Evolutionary conservation across 2,888 invertebrate species (phyloP), one percentile per base, ranked within the genome.

Genomic region (Nowickia ferox): DNA sequence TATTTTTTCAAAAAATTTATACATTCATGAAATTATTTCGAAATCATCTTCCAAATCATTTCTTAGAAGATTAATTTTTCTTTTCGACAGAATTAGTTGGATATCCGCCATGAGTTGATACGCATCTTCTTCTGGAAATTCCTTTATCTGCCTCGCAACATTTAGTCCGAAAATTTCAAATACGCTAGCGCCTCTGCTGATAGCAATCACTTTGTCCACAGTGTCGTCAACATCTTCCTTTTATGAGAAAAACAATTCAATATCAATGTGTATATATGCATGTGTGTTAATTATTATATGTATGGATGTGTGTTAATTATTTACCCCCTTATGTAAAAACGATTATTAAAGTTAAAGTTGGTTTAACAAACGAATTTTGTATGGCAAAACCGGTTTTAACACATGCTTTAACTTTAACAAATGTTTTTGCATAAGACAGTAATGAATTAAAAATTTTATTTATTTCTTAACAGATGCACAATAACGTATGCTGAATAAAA

Each of bases 61-160:
- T 53, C 8, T 68, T 53, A 71, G 22, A 9, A 42, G 3, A 5
- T 30, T 38, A 4, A 38, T 40, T 74, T 74, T 74, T 19, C 30
- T 79, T n/a, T 72, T 79, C 17, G 71, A 63, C 2, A 79, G 30
- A 17, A 79, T 17, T 1, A n/a, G 5, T 51, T 80, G 65, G 8
- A 80, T 53, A 15, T 80, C 63, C n/a, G 53, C 63, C 61, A 79
- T 69, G 11, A 59, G 15, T 22, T 69, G 30, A 69, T 79, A 71
- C 44, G 79, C 61, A 2, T 79, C 63, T n/a, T n/a, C 53, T 79
- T 79, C 63, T n/a, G 79, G 63, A 72, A 79, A 79, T 42, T 72
- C 79, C 13, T 53, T 71, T 61, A 71, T 19, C 15, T 79, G 79
- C 69, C 42, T 71, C 30, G 19, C 79, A 63, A 79, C 79, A 63